These are phyloP conservation scores for Otis tarda DNA, from an alignment of 2,113 vertebrate species.

Conservation along the genomic window DNA sequence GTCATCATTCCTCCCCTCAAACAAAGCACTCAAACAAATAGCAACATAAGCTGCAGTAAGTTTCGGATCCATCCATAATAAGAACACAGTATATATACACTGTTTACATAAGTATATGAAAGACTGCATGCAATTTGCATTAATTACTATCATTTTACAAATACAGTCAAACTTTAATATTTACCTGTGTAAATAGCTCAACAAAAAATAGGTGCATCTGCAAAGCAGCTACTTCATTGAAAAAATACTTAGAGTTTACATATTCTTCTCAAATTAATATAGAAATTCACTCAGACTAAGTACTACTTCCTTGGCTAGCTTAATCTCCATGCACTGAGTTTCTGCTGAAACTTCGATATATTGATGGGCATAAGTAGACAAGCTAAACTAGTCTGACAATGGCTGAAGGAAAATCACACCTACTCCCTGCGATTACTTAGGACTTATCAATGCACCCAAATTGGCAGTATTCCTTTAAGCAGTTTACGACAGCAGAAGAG, in stretches of 20 bases:
- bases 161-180: constrained; percentile 33
- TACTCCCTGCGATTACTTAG: not conserved
- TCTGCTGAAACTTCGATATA: not conserved
- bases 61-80: not conserved
- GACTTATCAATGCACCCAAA: not conserved
- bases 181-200: constrained; percentile 8
- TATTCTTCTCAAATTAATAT: not conserved
- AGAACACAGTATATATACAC: not conserved
- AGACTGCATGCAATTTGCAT: constrained; percentile 10
- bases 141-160: constrained; percentile 27
- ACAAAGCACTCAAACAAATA: not conserved
- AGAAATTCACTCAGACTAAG: not conserved
- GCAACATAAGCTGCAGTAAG: not conserved
- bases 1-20: not conserved
- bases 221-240: not conserved
- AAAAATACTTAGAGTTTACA: not conserved
- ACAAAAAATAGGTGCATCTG: constrained; percentile 1
- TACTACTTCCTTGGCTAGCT: not conserved
- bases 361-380: not conserved
- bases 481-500: not conserved
- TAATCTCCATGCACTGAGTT: not conserved
- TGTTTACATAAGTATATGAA: constrained; percentile 18
- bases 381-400: not conserved
- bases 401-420: not conserved
- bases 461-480: not conserved